Evolutionary conservation across 2,113 vertebrate species (phyloP).

Genomic region (Nipponia nippon): DNA sequence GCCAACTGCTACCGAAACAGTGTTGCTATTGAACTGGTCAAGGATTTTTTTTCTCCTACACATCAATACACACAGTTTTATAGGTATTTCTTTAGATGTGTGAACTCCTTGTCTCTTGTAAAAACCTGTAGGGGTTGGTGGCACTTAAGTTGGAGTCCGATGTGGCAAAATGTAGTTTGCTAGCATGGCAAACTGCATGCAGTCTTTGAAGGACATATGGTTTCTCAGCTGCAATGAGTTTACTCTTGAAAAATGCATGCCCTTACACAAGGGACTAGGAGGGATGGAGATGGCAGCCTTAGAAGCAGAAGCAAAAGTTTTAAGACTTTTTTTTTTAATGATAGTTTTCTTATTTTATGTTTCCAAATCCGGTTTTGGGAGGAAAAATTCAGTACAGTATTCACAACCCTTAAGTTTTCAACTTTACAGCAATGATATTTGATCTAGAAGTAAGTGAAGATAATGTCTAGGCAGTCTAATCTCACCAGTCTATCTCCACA

Average conservation of each 20-base stretch:
- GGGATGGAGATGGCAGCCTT: neutral
- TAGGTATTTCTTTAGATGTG: neutral
- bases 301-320: neutral
- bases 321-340: accelerated
- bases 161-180: neutral
- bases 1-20: neutral
- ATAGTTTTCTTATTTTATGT: neutral
- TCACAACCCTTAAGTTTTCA: neutral
- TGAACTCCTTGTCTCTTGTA: neutral
- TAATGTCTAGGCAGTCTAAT: neutral
- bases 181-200: neutral
- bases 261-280: neutral
- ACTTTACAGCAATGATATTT: neutral
- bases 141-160: neutral
- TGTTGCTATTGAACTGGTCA: neutral
- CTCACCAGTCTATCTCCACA: neutral
- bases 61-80: neutral
- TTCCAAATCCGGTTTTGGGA: neutral
- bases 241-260: neutral
- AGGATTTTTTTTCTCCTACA: neutral
- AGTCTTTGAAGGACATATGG: neutral
- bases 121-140: neutral
- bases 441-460: neutral
- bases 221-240: neutral
- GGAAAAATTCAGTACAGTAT: neutral